phyloP scores from a whole-genome alignment of 53 echinoderm and acorn worm genomes.

The Stichopus horrens region DNA sequence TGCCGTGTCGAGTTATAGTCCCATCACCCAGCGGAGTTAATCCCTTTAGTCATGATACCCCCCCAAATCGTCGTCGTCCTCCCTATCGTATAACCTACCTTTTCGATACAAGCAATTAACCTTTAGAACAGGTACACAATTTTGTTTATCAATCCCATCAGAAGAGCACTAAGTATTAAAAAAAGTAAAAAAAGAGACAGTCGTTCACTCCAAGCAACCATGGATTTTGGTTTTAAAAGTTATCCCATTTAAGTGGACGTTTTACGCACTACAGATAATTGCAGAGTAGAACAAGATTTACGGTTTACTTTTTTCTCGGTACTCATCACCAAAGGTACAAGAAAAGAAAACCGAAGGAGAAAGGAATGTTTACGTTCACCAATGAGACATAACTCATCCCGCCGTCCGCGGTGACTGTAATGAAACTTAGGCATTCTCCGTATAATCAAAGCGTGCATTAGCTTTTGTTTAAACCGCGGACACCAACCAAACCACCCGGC shows the following conservation, averaged over 20 bases:
- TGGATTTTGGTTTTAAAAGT: background rate
- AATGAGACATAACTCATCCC: slow-evolving; percentile 40
- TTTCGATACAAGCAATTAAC: background rate
- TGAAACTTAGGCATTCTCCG: slow-evolving; percentile 25
- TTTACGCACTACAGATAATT: slow-evolving; percentile 43
- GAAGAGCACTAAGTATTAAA: background rate
- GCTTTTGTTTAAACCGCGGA: no score
- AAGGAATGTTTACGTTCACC: slow-evolving; percentile 24
- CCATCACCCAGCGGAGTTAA: no score
- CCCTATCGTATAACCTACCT: no score
- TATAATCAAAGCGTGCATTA: slow-evolving; percentile 31
- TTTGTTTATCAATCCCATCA: background rate
- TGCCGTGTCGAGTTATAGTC: no score
- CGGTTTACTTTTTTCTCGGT: slow-evolving; percentile 37
- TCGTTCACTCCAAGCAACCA: no score
- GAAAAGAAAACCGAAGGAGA: background rate
- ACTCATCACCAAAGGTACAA: slow-evolving; percentile 9
- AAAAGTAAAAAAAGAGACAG: background rate
- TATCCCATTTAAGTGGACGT: slow-evolving; percentile 23
- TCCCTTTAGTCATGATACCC: no score
- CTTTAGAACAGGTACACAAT: background rate
- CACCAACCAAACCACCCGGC: slow-evolving; percentile 1
- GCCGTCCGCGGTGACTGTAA: slow-evolving; percentile 22
- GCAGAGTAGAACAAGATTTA: slow-evolving; percentile 47
- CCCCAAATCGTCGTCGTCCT: no score